These are phyloP conservation scores for Corythornis cristatus DNA, from an alignment of 2,113 vertebrate species.

Conservation along the genomic window DNA sequence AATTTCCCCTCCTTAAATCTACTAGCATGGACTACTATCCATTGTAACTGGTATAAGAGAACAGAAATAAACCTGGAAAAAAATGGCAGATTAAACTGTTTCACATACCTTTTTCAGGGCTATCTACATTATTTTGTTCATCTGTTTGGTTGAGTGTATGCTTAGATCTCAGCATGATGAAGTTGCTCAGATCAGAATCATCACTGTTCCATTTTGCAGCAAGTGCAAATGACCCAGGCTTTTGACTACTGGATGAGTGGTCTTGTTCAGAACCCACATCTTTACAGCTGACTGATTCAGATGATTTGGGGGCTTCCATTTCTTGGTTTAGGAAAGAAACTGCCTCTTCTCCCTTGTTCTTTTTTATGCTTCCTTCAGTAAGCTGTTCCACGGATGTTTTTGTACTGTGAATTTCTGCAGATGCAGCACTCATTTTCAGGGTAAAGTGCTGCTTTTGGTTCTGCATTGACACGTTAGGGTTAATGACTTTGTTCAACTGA, in stretches of 20 bases:
- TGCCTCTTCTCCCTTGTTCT: slow-evolving; percentile 31
- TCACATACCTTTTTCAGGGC: slow-evolving; percentile 65
- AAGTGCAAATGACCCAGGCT: neutral
- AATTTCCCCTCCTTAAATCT: neutral
- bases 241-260: neutral
- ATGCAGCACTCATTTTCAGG: neutral
- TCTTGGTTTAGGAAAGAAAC: neutral
- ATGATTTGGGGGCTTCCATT: neutral
- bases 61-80: neutral
- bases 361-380: neutral
- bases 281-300: neutral
- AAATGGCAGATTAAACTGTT: neutral
- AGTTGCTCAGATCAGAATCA: slow-evolving; percentile 74
- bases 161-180: slow-evolving; percentile 78
- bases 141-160: neutral
- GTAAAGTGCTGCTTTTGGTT: neutral
- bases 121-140: neutral
- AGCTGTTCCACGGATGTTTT: neutral
- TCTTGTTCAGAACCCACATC: neutral
- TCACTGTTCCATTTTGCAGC: neutral
- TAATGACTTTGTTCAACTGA: neutral
- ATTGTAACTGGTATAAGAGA: neutral
- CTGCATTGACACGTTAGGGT: neutral
- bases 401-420: neutral
- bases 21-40: neutral